A percentile compares a stretch with the other conserved stretches of the same genome.
Conservation (phyloP, 2,797 vertebrate genomes). For the Sarcophilus harrisii region DNA sequence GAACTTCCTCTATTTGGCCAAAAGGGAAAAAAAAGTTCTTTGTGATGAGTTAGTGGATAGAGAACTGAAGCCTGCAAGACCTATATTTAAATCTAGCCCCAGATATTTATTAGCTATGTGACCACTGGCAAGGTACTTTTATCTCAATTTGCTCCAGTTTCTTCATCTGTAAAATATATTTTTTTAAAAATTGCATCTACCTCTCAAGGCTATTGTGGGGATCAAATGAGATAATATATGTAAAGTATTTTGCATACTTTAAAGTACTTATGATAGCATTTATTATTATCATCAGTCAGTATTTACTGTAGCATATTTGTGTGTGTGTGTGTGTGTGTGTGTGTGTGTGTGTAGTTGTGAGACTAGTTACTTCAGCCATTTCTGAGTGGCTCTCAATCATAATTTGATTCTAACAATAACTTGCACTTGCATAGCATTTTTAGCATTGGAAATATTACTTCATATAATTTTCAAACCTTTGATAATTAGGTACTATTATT, state of each 20-base stretch:
- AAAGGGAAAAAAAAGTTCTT: not conserved
- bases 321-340: too few species aligned
- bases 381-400: not conserved
- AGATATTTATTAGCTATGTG: not conserved
- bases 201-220: not conserved
- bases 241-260: not conserved
- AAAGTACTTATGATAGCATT: not conserved
- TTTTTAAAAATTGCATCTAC: not conserved
- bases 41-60: not conserved
- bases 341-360: too few species aligned
- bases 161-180: not conserved
- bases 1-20: not conserved
- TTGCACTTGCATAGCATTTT: not conserved
- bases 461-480: not conserved
- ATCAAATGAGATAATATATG: not conserved
- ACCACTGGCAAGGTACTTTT: not conserved
- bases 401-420: not conserved
- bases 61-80: not conserved
- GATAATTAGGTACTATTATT: not conserved
- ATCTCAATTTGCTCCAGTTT: not conserved
- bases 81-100: not conserved
- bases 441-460: not conserved
- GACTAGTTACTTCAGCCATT: not conserved
- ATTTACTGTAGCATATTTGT: not conserved
- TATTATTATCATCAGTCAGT: not conserved